Percentiles rank a stretch among this genome's conserved stretches.
Evolutionary conservation across 1,140 invertebrate species (phyloP).

Genomic region (Eupristina koningsbergeri): DNA sequence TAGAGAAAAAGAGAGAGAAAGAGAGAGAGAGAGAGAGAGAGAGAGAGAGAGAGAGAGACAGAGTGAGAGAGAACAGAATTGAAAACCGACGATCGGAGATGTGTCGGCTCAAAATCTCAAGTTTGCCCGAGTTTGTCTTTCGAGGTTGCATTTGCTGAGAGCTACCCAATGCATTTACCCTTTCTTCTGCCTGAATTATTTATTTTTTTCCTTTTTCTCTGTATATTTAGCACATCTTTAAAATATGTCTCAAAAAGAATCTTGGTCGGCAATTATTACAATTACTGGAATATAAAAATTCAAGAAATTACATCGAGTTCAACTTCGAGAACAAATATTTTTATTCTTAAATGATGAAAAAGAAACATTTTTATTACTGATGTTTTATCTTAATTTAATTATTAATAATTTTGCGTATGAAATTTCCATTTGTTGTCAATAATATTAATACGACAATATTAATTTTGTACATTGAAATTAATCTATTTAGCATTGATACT

Average conservation of each 20-base stretch:
- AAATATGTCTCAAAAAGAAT: background rate
- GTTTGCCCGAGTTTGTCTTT: background rate
- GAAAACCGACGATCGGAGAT: slow-evolving; percentile 16
- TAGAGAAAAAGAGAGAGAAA: background rate
- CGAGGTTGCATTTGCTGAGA: slow-evolving; percentile 19
- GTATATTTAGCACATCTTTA: background rate
- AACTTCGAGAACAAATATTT: too few species aligned
- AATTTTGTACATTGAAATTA: too few species aligned
- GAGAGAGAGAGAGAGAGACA: background rate
- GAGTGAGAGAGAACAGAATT: background rate
- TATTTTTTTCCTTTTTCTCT: background rate
- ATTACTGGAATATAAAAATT: background rate
- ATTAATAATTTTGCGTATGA: too few species aligned
- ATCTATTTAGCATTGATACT: too few species aligned
- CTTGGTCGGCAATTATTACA: background rate
- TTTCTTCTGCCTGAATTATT: background rate
- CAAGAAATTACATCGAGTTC: background rate
- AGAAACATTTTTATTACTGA: too few species aligned
- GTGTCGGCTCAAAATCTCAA: background rate
- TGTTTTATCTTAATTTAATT: too few species aligned
- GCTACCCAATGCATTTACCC: background rate
- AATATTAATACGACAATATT: too few species aligned
- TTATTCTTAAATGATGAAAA: too few species aligned
- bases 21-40: background rate
- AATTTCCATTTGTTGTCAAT: too few species aligned